phyloP scores from a whole-genome alignment of 2,888 invertebrate species.

The Tiphia femorata region DNA sequence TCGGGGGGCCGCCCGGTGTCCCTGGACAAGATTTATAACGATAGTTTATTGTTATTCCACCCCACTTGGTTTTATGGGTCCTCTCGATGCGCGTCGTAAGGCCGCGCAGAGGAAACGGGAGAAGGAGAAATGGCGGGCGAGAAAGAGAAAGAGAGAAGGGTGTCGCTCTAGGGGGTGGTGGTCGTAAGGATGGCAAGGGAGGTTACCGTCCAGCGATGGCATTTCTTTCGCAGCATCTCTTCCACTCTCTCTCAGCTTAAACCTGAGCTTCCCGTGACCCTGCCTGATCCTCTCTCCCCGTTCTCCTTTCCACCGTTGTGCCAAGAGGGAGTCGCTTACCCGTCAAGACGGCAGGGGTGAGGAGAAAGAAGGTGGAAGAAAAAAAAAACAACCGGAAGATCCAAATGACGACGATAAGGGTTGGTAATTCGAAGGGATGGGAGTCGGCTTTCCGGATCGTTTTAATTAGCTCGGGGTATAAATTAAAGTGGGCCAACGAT shows the following conservation, averaged over 20 bases:
- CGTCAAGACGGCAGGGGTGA: constrained; percentile 33
- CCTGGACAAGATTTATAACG: constrained; percentile 60
- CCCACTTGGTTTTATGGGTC: constrained; percentile 63
- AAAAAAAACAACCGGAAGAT: constrained; percentile 23
- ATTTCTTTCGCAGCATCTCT: constrained; percentile 42
- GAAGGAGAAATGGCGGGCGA: background rate
- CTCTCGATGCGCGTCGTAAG: constrained; percentile 35
- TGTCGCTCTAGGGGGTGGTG: constrained; percentile 21
- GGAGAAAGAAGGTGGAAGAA: constrained; percentile 4
- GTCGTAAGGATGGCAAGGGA: constrained; percentile 13
- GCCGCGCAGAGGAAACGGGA: constrained; percentile 1
- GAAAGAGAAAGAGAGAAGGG: constrained; percentile 2
- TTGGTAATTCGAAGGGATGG: constrained; percentile 8
- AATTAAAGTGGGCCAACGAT: constrained; percentile 5
- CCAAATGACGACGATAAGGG: constrained; percentile 17
- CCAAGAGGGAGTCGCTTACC: constrained; percentile 17
- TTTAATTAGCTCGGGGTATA: constrained; percentile 27
- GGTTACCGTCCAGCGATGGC: constrained; percentile 34
- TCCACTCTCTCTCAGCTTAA: constrained; percentile 43
- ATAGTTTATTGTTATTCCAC: constrained; percentile 65
- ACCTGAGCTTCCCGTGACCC: constrained; percentile 5
- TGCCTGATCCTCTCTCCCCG: constrained; percentile 6
- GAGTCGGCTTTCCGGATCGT: constrained; percentile 8
- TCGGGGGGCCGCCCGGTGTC: constrained; percentile 52
- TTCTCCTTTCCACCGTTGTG: constrained; percentile 12